These are phyloP conservation scores for Euglossa dilemma DNA, from an alignment of 1,140 invertebrate species.

Conservation along the genomic window DNA sequence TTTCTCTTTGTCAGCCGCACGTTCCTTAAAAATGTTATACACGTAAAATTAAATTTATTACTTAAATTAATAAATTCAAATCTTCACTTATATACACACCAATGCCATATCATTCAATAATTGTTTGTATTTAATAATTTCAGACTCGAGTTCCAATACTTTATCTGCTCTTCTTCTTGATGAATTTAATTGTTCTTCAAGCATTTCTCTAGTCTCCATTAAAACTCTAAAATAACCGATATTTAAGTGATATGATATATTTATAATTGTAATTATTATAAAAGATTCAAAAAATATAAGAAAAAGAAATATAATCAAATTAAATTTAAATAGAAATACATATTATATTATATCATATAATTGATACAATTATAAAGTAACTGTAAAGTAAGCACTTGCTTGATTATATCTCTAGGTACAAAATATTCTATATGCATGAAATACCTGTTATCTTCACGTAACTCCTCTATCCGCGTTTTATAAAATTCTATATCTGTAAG, in stretches of 20 bases:
- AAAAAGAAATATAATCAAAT: conserved; percentile 23
- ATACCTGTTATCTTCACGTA: conserved; percentile 91
- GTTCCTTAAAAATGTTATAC: conserved; percentile 85
- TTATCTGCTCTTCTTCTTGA: conserved; percentile 92
- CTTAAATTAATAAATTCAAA: background rate
- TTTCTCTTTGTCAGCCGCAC: conserved; percentile 92
- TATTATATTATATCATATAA: background rate
- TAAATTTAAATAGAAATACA: background rate
- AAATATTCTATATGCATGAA: background rate
- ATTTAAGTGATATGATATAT: too few relatives aligned
- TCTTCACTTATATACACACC: conserved; percentile 80
- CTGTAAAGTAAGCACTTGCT: too few relatives aligned
- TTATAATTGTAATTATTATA: too few relatives aligned
- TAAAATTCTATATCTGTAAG: conserved; percentile 96
- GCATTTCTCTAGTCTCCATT: conserved; percentile 87
- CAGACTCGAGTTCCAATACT: conserved; percentile 92
- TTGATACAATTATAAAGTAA: too few relatives aligned
- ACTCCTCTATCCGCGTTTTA: conserved; percentile 92
- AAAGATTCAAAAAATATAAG: background rate
- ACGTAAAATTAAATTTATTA: background rate
- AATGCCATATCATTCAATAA: conserved; percentile 92
- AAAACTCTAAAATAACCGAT: conserved; percentile 69
- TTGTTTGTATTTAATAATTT: conserved; percentile 93
- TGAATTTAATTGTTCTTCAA: conserved; percentile 93
- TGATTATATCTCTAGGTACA: background rate